Conservation (phyloP, 1,140 invertebrate species). For the Cydia amplana region DNA sequence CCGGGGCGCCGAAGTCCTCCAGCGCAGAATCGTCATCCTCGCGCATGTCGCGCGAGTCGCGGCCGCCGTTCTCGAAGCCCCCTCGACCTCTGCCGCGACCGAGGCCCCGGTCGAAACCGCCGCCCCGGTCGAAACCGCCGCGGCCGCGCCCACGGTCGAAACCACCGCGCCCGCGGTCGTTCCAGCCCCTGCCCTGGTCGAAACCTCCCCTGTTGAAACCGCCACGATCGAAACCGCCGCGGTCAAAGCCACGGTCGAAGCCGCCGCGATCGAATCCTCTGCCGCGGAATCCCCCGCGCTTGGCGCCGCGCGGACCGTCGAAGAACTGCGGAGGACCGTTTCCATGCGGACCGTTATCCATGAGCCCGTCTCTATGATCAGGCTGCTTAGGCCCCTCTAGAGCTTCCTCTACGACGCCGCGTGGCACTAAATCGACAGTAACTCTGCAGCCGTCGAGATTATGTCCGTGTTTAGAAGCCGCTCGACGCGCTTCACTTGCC, state of each 20-base stretch:
- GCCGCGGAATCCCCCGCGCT: slow-evolving; percentile 61
- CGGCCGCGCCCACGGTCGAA: slow-evolving; percentile 51
- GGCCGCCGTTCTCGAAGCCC: slow-evolving; percentile 45
- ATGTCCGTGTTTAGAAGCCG: slow-evolving; percentile 85
- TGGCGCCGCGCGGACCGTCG: slow-evolving; percentile 47
- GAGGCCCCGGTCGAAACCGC: slow-evolving; percentile 46
- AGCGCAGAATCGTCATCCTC: slow-evolving; percentile 65
- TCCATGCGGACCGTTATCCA: not conserved
- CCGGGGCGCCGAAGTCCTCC: slow-evolving; percentile 86
- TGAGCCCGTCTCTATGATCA: slow-evolving; percentile 24
- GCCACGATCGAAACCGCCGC: slow-evolving; percentile 44
- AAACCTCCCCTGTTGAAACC: slow-evolving; percentile 51
- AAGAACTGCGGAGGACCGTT: slow-evolving; percentile 45
- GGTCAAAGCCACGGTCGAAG: slow-evolving; percentile 49
- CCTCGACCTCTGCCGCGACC: slow-evolving; percentile 43
- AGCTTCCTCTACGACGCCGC: slow-evolving; percentile 74
- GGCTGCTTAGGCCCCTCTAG: slow-evolving; percentile 60
- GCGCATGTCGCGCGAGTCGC: slow-evolving; percentile 34
- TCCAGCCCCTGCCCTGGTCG: slow-evolving; percentile 48
- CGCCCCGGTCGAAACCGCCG: slow-evolving; percentile 50
- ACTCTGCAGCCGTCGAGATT: slow-evolving; percentile 84
- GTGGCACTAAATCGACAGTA: slow-evolving; percentile 83
- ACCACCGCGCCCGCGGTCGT: slow-evolving; percentile 46
- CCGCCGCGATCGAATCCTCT: slow-evolving; percentile 69
- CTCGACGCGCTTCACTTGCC: slow-evolving; percentile 84